Evolutionary conservation across 2,113 vertebrate genomes (phyloP).

Genomic region (Rattus norvegicus): DNA sequence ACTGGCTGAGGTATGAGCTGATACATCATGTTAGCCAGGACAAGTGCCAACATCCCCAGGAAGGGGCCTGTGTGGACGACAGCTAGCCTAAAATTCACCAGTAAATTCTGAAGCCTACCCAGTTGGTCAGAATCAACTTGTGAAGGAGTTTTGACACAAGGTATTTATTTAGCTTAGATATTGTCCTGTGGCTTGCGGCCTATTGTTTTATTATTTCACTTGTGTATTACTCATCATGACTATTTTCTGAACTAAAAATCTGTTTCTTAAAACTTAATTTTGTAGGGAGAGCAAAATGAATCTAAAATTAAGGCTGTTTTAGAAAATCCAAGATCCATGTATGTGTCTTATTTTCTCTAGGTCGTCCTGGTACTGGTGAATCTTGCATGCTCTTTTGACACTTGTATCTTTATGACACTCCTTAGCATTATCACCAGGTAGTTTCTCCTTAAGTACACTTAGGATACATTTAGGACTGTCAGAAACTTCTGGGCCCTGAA

Average conservation of each 20-base stretch:
- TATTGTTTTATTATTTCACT: slow-evolving; percentile 11
- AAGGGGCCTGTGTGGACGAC: slow-evolving; percentile 12
- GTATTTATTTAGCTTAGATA: not conserved
- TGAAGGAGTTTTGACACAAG: not conserved
- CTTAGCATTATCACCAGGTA: not conserved
- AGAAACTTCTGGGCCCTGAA: not conserved
- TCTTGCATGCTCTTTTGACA: not conserved
- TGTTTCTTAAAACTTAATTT: not conserved
- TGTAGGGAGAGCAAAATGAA: not conserved
- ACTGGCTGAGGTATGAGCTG: slow-evolving; percentile 7
- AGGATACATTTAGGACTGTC: not conserved
- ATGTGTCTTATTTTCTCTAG: not conserved
- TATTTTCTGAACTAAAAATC: slow-evolving; percentile 43
- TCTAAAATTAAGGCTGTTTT: slow-evolving; percentile 10
- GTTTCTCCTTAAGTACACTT: not conserved
- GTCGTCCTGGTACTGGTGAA: not conserved
- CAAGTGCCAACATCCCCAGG: not conserved
- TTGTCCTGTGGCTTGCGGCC: not conserved
- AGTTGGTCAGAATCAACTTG: slow-evolving; percentile 18
- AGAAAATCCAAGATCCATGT: not conserved
- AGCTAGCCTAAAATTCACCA: slow-evolving; percentile 22
- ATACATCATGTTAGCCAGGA: slow-evolving; percentile 32
- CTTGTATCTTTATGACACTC: not conserved
- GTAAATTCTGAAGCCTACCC: slow-evolving; percentile 55
- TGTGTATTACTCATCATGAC: not conserved